These are phyloP conservation scores for Haplotaxodon microlepis DNA, from an alignment of 2,113 vertebrate genomes.

Conservation along the genomic window DNA sequence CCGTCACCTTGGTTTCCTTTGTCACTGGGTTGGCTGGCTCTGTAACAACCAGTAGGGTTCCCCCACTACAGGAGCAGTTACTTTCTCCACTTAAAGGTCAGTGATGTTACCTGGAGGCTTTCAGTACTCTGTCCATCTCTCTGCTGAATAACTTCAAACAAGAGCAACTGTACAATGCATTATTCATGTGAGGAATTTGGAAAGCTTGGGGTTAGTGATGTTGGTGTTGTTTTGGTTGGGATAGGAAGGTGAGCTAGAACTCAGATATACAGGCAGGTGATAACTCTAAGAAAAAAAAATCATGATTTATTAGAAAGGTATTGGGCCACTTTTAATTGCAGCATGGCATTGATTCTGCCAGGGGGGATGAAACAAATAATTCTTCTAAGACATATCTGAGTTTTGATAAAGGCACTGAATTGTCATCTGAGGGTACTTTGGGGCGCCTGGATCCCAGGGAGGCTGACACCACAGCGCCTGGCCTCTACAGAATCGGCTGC, in stretches of 20 bases:
- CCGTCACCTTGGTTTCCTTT: conserved; percentile 56
- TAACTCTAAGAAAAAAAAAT: not conserved
- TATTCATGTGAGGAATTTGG: not conserved
- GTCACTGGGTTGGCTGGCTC: conserved; percentile 56
- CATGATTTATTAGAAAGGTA: not conserved
- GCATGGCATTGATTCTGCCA: not conserved
- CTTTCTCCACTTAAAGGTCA: conserved; percentile 68
- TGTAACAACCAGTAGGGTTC: conserved; percentile 50
- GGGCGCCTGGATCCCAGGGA: not conserved
- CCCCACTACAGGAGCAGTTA: conserved; percentile 47
- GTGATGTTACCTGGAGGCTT: conserved; percentile 49
- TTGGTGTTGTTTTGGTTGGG: not conserved
- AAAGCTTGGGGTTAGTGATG: not conserved
- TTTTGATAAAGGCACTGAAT: not conserved
- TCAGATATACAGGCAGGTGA: not conserved
- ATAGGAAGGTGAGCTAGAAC: not conserved
- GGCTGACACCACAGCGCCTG: not conserved
- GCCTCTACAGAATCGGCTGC: not conserved
- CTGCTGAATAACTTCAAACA: not conserved
- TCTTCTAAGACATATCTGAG: not conserved
- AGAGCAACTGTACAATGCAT: not conserved
- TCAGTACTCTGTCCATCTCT: not conserved
- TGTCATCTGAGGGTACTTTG: not conserved
- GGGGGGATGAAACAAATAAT: no score
- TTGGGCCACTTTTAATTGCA: not conserved